phyloP scores from a whole-genome alignment of 2,797 vertebrate genomes.

The Ctenopoma multispine region DNA sequence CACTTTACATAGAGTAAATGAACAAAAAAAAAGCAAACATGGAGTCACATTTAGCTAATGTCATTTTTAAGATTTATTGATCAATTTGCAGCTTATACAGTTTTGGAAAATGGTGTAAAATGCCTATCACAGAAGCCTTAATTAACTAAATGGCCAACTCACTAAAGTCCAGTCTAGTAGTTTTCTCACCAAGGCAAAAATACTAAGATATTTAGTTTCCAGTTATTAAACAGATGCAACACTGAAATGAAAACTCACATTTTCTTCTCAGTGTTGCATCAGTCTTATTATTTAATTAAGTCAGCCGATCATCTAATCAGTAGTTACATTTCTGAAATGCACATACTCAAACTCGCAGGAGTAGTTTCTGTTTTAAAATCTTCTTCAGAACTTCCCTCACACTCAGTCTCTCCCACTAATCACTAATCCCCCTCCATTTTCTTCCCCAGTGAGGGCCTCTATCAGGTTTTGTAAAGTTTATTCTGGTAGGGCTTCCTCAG shows the following conservation, averaged over 20 bases:
- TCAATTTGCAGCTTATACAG: too few relatives aligned
- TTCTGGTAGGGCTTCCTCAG: conserved; percentile 54
- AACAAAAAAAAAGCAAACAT: neutral
- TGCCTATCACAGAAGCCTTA: too few relatives aligned
- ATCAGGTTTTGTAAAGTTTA: conserved; percentile 47
- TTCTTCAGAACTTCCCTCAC: conserved; percentile 1
- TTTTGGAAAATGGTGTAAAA: too few relatives aligned
- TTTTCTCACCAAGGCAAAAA: neutral
- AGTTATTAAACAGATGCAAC: neutral
- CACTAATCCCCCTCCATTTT: neutral
- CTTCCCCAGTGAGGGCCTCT: conserved; percentile 10
- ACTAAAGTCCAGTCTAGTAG: too few relatives aligned
- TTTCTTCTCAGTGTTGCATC: too few relatives aligned
- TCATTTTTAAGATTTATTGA: too few relatives aligned
- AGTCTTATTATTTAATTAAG: too few relatives aligned
- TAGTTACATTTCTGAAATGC: neutral
- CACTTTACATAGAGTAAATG: neutral
- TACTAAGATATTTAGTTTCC: neutral
- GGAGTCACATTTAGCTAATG: too few relatives aligned
- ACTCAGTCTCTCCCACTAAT: neutral
- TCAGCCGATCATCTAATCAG: neutral
- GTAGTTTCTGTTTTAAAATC: neutral
- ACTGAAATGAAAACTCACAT: neutral
- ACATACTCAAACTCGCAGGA: too few relatives aligned
- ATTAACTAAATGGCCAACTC: too few relatives aligned